Evolutionary conservation across 2,113 vertebrate species (phyloP), one percentile per base, ranked within the genome.

Genomic region (Crotalus horridus): DNA sequence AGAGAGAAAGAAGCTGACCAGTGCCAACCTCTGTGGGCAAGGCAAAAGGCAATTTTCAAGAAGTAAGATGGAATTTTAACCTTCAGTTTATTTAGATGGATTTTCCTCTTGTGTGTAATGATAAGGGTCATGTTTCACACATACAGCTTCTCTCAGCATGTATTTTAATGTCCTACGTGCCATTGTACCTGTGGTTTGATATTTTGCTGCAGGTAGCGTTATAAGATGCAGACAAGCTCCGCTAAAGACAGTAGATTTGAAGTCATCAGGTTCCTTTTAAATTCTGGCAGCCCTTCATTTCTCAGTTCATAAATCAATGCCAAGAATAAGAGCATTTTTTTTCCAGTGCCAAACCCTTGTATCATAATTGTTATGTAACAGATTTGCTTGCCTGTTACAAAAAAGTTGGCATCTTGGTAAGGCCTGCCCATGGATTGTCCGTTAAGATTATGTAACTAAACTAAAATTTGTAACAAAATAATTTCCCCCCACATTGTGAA

Each of bases 401-500:
- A 39, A 88, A 53, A 86, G 23, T 61, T 93, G 69, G 93, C 87
- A 89, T 86, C 46, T 33, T 89, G 59, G 5, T 29, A 86, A n/a
- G 95, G 91, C 94, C 94, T 89, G 94, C 94, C 95, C 95, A 89
- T 93, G 69, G 55, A 93, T 92, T 94, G 95, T 95, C 96, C 88
- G 96, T 97, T 97, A 90, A 89, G 94, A 93, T 97, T 96, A 96
- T 95, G 95, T 97, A 97, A 97, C 96, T 33, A 95, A 95, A 95
- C 93, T 94, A 93, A 93, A 90, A 94, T 92, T 61, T 91, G 39
- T 81, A 58, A 59, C 93, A 91, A 91, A 94, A 95, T 94, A 89
- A 8, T 54, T 39, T 48, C 11, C 64, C 90, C 92, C 92, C 92
- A 56, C 74, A 54, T 94, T 94, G 74, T 92, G 48, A 24, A 91